Evolutionary conservation across 2,113 vertebrate genomes (phyloP).

Genomic region (Anseranas semipalmata): DNA sequence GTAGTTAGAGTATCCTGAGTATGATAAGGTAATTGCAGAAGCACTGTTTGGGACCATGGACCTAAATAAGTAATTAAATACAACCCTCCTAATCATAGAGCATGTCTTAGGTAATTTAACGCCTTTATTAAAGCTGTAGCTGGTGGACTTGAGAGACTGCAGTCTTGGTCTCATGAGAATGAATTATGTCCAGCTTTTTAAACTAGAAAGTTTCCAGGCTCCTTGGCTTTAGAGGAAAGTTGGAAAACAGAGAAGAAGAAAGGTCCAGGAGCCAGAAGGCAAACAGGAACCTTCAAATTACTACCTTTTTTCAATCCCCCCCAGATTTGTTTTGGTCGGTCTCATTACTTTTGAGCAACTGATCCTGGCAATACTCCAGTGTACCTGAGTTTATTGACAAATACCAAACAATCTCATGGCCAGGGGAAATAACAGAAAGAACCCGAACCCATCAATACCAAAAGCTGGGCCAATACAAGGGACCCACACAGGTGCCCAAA

Average conservation of each 20-base stretch:
- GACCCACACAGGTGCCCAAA: not conserved
- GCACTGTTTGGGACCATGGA: not conserved
- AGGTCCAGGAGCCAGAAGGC: not conserved
- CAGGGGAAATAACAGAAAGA: slow-evolving; percentile 1
- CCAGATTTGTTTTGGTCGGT: not conserved
- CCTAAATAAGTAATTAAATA: not conserved
- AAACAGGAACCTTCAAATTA: not conserved
- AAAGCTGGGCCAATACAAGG: not conserved
- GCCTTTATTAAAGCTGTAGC: not conserved
- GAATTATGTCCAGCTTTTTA: not conserved
- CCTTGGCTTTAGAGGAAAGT: not conserved
- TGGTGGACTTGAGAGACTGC: not conserved
- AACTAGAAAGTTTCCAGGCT: not conserved
- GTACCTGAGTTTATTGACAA: not conserved
- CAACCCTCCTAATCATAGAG: not conserved
- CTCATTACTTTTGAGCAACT: not conserved
- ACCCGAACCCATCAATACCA: not conserved
- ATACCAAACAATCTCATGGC: not conserved
- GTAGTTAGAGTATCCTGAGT: not conserved
- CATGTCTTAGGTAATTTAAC: not conserved
- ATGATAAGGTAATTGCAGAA: not conserved
- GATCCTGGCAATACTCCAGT: not conserved
- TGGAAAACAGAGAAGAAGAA: not conserved
- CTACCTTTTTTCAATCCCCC: not conserved
- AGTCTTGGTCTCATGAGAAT: not conserved